Percentiles rank a stretch among this genome's conserved stretches.
phyloP scores from a whole-genome alignment of 1,140 invertebrate genomes.

The Zaprionus davidi region DNA sequence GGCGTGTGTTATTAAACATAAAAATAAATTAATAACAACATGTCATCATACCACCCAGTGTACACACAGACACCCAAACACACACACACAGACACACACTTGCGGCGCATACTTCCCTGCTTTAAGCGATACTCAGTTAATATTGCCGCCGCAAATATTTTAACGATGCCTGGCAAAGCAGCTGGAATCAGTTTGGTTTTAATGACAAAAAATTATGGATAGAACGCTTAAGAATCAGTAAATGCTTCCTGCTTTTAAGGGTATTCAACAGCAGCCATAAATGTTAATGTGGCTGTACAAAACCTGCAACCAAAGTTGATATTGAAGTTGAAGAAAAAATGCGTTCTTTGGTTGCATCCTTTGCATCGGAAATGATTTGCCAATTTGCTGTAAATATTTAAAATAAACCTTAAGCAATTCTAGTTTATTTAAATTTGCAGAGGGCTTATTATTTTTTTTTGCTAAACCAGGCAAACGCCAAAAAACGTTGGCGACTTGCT shows the following conservation, averaged over 20 bases:
- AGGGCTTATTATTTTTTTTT: too few relatives aligned
- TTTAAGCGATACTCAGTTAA: conserved; percentile 44
- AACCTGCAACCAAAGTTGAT: neutral
- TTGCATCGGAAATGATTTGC: too few relatives aligned
- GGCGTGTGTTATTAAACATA: conserved; percentile 39
- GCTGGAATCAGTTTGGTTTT: conserved; percentile 3
- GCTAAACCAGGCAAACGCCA: neutral
- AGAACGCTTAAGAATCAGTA: neutral
- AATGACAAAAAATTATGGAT: conserved; percentile 16
- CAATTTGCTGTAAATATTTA: too few relatives aligned
- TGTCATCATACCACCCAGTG: conserved; percentile 11
- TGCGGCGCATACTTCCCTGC: neutral
- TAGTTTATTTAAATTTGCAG: too few relatives aligned
- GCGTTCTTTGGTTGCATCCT: too few relatives aligned
- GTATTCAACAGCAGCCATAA: neutral
- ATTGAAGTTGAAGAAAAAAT: too few relatives aligned
- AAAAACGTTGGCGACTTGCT: conserved; percentile 21
- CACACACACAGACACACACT: neutral
- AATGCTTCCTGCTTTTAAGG: neutral
- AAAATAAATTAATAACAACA: conserved; percentile 45
- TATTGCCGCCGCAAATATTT: conserved; percentile 46
- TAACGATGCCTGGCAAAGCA: conserved; percentile 32
- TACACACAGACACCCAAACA: neutral
- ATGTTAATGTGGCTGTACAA: neutral
- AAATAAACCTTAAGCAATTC: too few relatives aligned